These are phyloP conservation scores for Chrysocyon brachyurus DNA, from an alignment of 2,797 vertebrate genomes.

Conservation along the genomic window DNA sequence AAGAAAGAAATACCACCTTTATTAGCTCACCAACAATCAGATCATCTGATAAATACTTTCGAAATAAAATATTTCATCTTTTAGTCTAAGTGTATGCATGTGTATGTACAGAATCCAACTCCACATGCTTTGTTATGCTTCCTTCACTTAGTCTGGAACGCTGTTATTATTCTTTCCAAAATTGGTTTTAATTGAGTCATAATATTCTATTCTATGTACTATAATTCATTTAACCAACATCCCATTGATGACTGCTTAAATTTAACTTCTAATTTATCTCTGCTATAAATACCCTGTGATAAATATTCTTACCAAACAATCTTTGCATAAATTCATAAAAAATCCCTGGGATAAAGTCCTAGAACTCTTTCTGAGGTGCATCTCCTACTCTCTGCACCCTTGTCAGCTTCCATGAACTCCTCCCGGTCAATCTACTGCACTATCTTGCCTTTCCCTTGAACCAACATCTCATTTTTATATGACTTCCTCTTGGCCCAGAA, in stretches of 20 bases:
- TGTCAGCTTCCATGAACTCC: background rate
- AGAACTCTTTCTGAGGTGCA: background rate
- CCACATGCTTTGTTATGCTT: background rate
- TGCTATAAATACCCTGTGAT: conserved; percentile 44
- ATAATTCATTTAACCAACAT: conserved; percentile 40
- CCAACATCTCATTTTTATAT: background rate
- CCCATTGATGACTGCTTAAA: conserved; percentile 4
- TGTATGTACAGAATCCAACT: background rate
- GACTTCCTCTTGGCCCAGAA: background rate
- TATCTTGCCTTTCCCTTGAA: background rate
- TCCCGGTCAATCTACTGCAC: background rate
- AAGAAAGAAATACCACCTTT: conserved; percentile 33
- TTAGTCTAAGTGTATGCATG: background rate
- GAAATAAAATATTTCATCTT: background rate
- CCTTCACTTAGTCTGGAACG: conserved; percentile 33
- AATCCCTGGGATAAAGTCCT: background rate
- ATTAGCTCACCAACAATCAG: background rate
- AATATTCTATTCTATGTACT: background rate
- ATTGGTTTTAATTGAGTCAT: conserved; percentile 46
- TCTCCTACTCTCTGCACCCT: background rate
- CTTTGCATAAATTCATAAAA: conserved; percentile 44
- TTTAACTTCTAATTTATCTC: conserved; percentile 13
- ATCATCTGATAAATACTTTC: background rate
- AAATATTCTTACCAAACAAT: conserved; percentile 8
- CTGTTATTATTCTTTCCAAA: conserved; percentile 55